These are phyloP conservation scores for Drosophila eugracilis DNA, from an alignment of 1,140 invertebrate genomes.

Conservation along the genomic window DNA sequence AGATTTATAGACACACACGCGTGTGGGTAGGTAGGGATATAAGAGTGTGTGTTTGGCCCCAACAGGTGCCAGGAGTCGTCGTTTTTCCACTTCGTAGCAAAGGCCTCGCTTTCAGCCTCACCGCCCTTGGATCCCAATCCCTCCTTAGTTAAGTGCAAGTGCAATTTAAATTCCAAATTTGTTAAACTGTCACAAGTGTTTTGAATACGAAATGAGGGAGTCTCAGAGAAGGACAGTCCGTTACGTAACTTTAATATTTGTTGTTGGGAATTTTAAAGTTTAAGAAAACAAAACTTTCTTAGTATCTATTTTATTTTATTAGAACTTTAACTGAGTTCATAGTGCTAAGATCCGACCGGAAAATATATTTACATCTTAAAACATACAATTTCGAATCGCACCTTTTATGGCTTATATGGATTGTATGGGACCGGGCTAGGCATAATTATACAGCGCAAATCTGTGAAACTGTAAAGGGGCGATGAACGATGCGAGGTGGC, in stretches of 20 bases:
- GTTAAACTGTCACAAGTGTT: slow-evolving; percentile 79
- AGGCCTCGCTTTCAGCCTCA: not conserved
- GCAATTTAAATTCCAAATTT: slow-evolving; percentile 81
- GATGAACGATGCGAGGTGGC: slow-evolving; percentile 1
- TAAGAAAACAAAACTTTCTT: too few relatives aligned
- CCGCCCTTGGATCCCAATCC: slow-evolving; percentile 13
- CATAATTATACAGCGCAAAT: slow-evolving; percentile 61
- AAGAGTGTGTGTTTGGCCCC: slow-evolving; percentile 23
- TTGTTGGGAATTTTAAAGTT: not conserved
- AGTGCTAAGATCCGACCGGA: too few relatives aligned
- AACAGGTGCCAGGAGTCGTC: slow-evolving; percentile 56
- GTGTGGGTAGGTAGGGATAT: not conserved
- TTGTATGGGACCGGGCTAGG: slow-evolving; percentile 23
- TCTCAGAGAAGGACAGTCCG: slow-evolving; percentile 16
- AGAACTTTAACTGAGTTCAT: too few relatives aligned
- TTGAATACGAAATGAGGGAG: slow-evolving; percentile 76
- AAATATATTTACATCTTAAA: not conserved
- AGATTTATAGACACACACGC: slow-evolving; percentile 48
- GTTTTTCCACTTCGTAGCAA: not conserved
- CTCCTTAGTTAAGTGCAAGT: slow-evolving; percentile 64
- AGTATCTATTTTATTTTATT: too few relatives aligned
- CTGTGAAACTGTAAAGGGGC: slow-evolving; percentile 32
- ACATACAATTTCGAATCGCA: slow-evolving; percentile 17
- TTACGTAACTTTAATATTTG: slow-evolving; percentile 4
- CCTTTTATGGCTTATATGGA: slow-evolving; percentile 11